phyloP scores from a whole-genome alignment of 2,888 invertebrate species.

The Oscheius sp. region DNA sequence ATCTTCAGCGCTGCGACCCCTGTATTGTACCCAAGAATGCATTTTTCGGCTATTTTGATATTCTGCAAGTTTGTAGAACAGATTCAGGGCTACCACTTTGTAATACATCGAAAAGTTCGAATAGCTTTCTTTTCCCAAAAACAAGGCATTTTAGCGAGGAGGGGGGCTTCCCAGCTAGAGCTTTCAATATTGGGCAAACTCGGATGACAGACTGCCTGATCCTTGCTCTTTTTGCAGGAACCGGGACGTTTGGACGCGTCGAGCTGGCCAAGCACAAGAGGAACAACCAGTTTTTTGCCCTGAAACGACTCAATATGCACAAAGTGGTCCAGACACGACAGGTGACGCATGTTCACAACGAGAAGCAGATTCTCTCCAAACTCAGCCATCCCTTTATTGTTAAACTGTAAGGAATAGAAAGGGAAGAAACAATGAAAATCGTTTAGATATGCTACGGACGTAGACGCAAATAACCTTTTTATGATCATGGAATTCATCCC shows the following conservation, averaged over 20 bases:
- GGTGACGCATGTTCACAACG: slow-evolving; percentile 96
- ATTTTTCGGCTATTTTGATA: too few relatives aligned
- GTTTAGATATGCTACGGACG: slow-evolving; percentile 89
- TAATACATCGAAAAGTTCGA: too few relatives aligned
- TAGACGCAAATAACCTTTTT: slow-evolving; percentile 90
- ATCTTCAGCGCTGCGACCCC: too few relatives aligned
- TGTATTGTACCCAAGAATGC: too few relatives aligned
- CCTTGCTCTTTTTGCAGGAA: slow-evolving; percentile 75
- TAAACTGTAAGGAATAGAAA: slow-evolving; percentile 82
- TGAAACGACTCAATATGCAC: slow-evolving; percentile 89
- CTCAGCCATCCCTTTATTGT: slow-evolving; percentile 96
- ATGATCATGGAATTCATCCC: slow-evolving; percentile 97
- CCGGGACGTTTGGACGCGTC: slow-evolving; percentile 96
- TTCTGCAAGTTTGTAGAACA: too few relatives aligned
- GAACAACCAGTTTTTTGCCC: slow-evolving; percentile 86
- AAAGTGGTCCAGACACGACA: slow-evolving; percentile 91
- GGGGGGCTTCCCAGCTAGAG: too few relatives aligned
- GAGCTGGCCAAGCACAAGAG: slow-evolving; percentile 79
- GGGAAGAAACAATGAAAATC: neutral
- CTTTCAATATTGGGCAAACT: too few relatives aligned
- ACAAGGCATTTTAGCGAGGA: too few relatives aligned
- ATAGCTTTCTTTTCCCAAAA: too few relatives aligned
- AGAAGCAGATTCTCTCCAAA: slow-evolving; percentile 87
- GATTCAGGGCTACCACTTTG: too few relatives aligned
- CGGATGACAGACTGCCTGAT: too few relatives aligned